Conservation (phyloP, 2,888 invertebrate genomes). For the Dasypogon diadema region DNA sequence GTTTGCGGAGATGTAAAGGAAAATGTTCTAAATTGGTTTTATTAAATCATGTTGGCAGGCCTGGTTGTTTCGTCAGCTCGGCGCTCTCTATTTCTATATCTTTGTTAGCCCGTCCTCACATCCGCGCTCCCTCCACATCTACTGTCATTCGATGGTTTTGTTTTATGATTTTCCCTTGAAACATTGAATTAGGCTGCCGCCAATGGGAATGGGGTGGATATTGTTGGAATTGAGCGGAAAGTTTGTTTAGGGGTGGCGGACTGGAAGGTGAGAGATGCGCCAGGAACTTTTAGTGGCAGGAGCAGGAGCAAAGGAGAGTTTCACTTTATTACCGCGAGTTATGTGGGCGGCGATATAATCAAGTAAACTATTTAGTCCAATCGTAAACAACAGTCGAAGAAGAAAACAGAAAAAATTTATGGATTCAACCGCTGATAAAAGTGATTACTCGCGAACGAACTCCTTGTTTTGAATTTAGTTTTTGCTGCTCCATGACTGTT, state of each 20-base stretch:
- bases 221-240: background rate
- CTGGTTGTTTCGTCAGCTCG: conserved; percentile 48
- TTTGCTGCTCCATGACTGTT: conserved; percentile 15
- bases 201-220: background rate
- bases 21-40: conserved; percentile 56
- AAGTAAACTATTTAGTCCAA: conserved; percentile 47
- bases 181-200: conserved; percentile 45
- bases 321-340: background rate
- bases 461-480: conserved; percentile 6
- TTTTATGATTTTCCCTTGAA: conserved; percentile 47
- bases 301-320: too few species aligned
- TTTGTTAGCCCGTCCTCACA: conserved; percentile 26
- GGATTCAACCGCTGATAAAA: conserved; percentile 41
- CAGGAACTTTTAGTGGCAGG: too few species aligned
- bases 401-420: conserved; percentile 37
- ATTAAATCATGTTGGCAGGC: conserved; percentile 56
- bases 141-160: conserved; percentile 46
- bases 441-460: conserved; percentile 39
- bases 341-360: conserved; percentile 27
- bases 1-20: conserved; percentile 55
- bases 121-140: background rate
- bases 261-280: conserved; percentile 7
- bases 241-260: background rate
- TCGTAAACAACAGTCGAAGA: conserved; percentile 46
- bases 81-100: conserved; percentile 43